These are phyloP conservation scores for Neoseiulus cucumeris DNA, from an alignment of 1,140 invertebrate genomes.

Conservation along the genomic window DNA sequence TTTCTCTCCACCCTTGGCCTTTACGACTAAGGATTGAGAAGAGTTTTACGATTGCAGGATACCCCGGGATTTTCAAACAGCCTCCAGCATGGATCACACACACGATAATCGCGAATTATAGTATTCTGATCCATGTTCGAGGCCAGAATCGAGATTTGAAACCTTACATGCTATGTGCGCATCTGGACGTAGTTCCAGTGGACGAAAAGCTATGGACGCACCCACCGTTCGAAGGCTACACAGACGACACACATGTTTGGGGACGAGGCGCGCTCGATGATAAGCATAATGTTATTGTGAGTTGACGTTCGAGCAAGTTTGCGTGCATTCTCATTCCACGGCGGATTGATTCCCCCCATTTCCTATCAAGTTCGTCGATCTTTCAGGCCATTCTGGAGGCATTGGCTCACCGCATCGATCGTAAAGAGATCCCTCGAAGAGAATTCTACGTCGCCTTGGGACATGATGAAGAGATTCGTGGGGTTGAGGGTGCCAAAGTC, in stretches of 20 bases:
- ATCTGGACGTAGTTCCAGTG: slow-evolving; percentile 39
- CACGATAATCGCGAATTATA: slow-evolving; percentile 28
- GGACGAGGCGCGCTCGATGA: slow-evolving; percentile 36
- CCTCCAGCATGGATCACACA: neutral
- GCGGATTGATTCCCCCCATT: neutral
- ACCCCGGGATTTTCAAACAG: neutral
- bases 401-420: slow-evolving; percentile 30
- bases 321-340: neutral
- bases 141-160: slow-evolving; percentile 27
- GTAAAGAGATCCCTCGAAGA: slow-evolving; percentile 28
- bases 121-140: slow-evolving; percentile 17
- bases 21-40: no score
- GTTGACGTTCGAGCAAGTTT: no score
- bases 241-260: slow-evolving; percentile 32
- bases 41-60: neutral
- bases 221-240: slow-evolving; percentile 32
- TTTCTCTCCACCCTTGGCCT: no score
- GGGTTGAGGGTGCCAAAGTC: slow-evolving; percentile 29
- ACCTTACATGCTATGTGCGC: slow-evolving; percentile 35
- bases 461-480: slow-evolving; percentile 39
- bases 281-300: slow-evolving; percentile 35
- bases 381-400: slow-evolving; percentile 36
- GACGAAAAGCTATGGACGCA: slow-evolving; percentile 30
- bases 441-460: slow-evolving; percentile 37
- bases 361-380: neutral